Evolutionary conservation across 2,113 vertebrate genomes (phyloP).

Genomic region (Corythaixoides concolor): DNA sequence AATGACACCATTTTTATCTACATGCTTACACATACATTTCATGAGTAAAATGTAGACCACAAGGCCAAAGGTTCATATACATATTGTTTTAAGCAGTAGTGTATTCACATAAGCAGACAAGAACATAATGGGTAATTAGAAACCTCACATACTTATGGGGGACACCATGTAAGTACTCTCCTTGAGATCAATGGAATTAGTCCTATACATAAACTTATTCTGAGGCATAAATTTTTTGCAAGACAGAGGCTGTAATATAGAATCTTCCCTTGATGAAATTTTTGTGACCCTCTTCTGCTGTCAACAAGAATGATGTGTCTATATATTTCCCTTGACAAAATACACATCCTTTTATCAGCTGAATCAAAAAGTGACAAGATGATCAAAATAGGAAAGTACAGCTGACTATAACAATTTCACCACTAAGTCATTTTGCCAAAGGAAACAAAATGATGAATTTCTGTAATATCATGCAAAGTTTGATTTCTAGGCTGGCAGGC

Average conservation of each 20-base stretch:
- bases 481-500: conserved; percentile 45
- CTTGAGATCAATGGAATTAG: neutral
- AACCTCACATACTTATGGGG: neutral
- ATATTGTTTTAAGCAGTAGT: neutral
- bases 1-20: neutral
- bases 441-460: conserved; percentile 59
- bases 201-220: neutral
- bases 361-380: conserved; percentile 61
- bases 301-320: conserved; percentile 51
- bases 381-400: conserved; percentile 62
- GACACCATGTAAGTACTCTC: neutral
- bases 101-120: neutral
- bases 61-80: neutral
- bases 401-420: conserved; percentile 60
- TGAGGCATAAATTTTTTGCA: neutral
- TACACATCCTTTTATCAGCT: conserved; percentile 53
- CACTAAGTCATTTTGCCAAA: conserved; percentile 31
- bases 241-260: neutral
- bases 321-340: conserved; percentile 59
- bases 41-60: neutral
- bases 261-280: conserved; percentile 58
- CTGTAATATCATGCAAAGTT: conserved; percentile 63
- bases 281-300: conserved; percentile 55
- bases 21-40: neutral
- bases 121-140: neutral